Percentiles rank a stretch among this genome's conserved stretches.
Evolutionary conservation across 2,888 invertebrate species (phyloP).

Genomic region (Hemistola chrysoprasaria): DNA sequence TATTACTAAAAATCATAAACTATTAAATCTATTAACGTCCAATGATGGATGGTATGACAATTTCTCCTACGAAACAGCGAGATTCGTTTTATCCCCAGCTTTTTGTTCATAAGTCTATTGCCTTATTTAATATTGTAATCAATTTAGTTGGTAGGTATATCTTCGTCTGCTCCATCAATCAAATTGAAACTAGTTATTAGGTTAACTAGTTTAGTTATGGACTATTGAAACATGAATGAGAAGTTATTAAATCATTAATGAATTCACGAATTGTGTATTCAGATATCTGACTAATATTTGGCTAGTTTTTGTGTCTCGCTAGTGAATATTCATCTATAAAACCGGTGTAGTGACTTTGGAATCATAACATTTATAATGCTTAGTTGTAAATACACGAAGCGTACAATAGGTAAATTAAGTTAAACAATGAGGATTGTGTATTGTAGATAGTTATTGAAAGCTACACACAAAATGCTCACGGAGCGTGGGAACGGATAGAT

Average conservation of each 20-base stretch:
- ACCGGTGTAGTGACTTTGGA: conserved; percentile 31
- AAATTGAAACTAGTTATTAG: conserved; percentile 61
- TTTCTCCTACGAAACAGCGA: conserved; percentile 52
- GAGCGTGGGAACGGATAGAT: conserved; percentile 73
- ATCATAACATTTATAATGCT: conserved; percentile 51
- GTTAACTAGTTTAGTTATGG: conserved; percentile 19
- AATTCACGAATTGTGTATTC: conserved; percentile 5
- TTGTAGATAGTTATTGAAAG: conserved; percentile 62
- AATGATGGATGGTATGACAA: conserved; percentile 62
- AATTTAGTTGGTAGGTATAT: conserved; percentile 53
- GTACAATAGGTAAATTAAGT: conserved; percentile 77
- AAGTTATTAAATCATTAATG: conserved; percentile 16
- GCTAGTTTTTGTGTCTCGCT: too few relatives aligned
- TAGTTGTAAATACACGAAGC: conserved; percentile 71
- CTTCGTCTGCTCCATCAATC: conserved; percentile 63
- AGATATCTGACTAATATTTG: too few relatives aligned
- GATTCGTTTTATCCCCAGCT: conserved; percentile 54
- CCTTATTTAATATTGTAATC: conserved; percentile 63
- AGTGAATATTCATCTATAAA: too few relatives aligned
- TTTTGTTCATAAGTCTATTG: conserved; percentile 60
- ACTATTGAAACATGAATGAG: conserved; percentile 16
- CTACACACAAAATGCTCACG: conserved; percentile 65
- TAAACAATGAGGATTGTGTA: conserved; percentile 79
- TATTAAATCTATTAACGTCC: conserved; percentile 51
- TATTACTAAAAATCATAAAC: conserved; percentile 45